Evolutionary conservation across 2,888 invertebrate species (phyloP).

Genomic region (Latheticus oryzae): DNA sequence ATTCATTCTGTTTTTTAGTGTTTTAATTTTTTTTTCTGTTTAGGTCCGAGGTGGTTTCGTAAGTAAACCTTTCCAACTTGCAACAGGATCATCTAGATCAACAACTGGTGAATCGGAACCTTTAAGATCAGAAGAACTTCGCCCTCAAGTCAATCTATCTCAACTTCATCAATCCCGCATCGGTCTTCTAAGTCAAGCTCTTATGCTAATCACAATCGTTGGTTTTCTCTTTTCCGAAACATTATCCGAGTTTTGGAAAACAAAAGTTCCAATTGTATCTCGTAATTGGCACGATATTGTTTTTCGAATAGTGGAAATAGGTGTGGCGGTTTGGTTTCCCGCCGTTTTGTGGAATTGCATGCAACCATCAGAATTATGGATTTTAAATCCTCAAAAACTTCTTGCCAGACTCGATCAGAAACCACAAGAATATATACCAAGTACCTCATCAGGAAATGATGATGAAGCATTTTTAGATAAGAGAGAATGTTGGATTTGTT

Average conservation of each 20-base stretch:
- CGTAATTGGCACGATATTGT: slow-evolving; percentile 94
- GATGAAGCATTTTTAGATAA: slow-evolving; percentile 70
- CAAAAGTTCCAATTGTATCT: slow-evolving; percentile 86
- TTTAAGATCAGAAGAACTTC: slow-evolving; percentile 51
- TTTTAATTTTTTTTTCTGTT: too few species aligned
- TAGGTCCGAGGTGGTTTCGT: slow-evolving; percentile 88
- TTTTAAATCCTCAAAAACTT: slow-evolving; percentile 89
- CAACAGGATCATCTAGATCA: slow-evolving; percentile 55
- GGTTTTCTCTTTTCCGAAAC: slow-evolving; percentile 92
- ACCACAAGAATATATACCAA: slow-evolving; percentile 15
- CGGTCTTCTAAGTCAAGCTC: slow-evolving; percentile 88
- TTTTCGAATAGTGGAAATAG: slow-evolving; percentile 91
- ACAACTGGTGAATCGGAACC: slow-evolving; percentile 55
- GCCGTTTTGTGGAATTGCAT: slow-evolving; percentile 97
- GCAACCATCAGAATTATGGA: slow-evolving; percentile 93
- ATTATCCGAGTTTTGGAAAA: slow-evolving; percentile 92
- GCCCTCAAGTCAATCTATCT: slow-evolving; percentile 77
- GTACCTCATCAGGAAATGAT: slow-evolving; percentile 35
- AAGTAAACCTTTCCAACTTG: slow-evolving; percentile 65
- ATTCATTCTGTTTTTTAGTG: too few species aligned
- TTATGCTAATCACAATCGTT: slow-evolving; percentile 90
- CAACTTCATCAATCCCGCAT: slow-evolving; percentile 92
- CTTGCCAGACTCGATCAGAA: slow-evolving; percentile 68
- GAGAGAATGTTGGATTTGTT: slow-evolving; percentile 94
- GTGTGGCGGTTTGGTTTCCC: slow-evolving; percentile 94